phyloP scores from a whole-genome alignment of 1,140 invertebrate genomes.

The Marisa cornuarietis region DNA sequence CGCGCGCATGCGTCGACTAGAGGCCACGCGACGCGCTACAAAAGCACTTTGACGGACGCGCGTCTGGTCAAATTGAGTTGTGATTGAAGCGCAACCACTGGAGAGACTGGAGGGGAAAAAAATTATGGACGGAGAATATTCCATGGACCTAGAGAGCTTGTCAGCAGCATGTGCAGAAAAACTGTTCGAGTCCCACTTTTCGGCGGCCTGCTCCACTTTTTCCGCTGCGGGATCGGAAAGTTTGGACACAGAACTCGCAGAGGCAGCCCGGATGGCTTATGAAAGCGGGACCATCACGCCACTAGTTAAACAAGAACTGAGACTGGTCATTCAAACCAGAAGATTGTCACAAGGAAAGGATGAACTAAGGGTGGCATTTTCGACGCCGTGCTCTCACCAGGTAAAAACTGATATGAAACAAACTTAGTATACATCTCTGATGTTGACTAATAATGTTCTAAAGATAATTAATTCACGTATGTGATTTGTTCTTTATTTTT shows the following conservation, averaged over 20 bases:
- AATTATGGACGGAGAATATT: not conserved
- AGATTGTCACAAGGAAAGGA: slow-evolving; percentile 69
- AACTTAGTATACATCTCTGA: not conserved
- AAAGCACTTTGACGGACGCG: no score
- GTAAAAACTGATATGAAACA: slow-evolving; percentile 11
- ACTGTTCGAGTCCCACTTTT: not conserved
- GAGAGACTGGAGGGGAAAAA: not conserved
- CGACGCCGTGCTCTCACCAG: slow-evolving; percentile 27
- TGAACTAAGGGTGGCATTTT: slow-evolving; percentile 51
- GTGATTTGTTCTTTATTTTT: no score
- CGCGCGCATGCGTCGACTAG: not conserved
- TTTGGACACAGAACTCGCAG: slow-evolving; percentile 15
- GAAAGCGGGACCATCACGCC: slow-evolving; percentile 81
- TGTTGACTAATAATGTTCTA: no score
- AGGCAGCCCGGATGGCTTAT: slow-evolving; percentile 29
- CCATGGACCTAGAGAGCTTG: not conserved
- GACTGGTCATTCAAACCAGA: slow-evolving; percentile 87
- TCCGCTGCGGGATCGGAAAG: no score
- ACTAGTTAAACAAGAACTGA: slow-evolving; percentile 90
- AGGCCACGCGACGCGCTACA: no score
- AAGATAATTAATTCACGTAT: no score
- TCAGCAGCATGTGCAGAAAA: not conserved
- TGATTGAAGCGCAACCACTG: no score
- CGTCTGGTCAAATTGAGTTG: no score
- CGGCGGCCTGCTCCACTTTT: not conserved